These are phyloP conservation scores for Mormoops blainvillei DNA, from an alignment of 2,113 vertebrate species.

Conservation along the genomic window DNA sequence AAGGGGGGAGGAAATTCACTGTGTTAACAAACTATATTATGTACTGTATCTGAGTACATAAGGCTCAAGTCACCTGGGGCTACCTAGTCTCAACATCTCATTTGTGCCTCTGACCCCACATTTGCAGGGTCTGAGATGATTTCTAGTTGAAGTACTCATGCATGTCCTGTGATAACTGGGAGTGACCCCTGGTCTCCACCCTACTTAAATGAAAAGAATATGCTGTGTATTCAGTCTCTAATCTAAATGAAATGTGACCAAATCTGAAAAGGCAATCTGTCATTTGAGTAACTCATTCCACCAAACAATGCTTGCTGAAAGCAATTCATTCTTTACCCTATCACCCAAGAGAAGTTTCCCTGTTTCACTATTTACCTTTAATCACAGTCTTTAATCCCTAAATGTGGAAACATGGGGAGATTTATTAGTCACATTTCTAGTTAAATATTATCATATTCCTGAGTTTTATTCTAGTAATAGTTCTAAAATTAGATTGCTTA, in stretches of 20 bases:
- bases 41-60: neutral
- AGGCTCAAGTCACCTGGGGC: neutral
- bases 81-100: neutral
- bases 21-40: neutral
- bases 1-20: neutral
- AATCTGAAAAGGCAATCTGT: neutral
- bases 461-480: conserved; percentile 67
- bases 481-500: conserved; percentile 79
- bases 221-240: neutral
- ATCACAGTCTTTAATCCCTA: conserved; percentile 50
- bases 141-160: neutral
- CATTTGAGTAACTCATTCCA: neutral
- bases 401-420: conserved; percentile 34
- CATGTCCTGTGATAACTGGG: neutral
- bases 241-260: conserved; percentile 15
- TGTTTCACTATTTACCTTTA: conserved; percentile 42
- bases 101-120: neutral
- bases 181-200: neutral
- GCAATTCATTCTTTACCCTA: neutral
- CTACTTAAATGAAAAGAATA: neutral
- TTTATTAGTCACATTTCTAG: conserved; percentile 78
- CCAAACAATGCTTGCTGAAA: conserved; percentile 4
- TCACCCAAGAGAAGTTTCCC: neutral
- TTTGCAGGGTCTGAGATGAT: neutral
- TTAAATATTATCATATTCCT: conserved; percentile 68